Base-by-base conservation (phyloP, 1,140 invertebrate genomes). In the Camponotus pennsylvanicus region DNA sequence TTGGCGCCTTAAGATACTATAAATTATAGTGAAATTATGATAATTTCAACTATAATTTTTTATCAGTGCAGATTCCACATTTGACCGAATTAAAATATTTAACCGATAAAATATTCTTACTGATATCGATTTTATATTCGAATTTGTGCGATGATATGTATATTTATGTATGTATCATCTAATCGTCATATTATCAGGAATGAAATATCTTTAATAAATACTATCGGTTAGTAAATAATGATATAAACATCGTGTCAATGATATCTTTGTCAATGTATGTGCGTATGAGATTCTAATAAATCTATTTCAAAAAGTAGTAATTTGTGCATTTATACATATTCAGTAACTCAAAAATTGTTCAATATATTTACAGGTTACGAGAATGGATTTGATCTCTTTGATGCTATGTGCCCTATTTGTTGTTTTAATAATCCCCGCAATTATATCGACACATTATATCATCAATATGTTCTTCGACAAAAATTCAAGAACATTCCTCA, bases 401-500 rank as follows among this genome's bases (percentile, higher is more conserved):
- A 34, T 85, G n/a, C 5, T 85, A 21, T n/a, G 27, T 1, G 40
- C 57, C 13, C 7, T 88, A 27, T 27, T 83, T 18, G 27, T 73
- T 0, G 8, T 86, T 13, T 7, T 78, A 9, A 2, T 66, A 15
- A 18, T 89, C 1, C 67, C 61, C 2, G 55, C 37, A 37, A 59
- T 89, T 55, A 15, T 73, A 6, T 15, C n/a, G 3, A 34, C 11
- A 34, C 11, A 40, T 1, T 88, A 5, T 69, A 86, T n/a, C n/a
- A 77, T 57, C 55, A 86, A 0, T 84, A 89, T 61, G 40, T 57
- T 37, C 79, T 87, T 73, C 75, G 86, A 32, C 76, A 59, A 0
- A 69, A 70, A 27, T 3, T 91, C 4, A 90, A 89, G 42, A 83
- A 88, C 57, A 73, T 92, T 52, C 91, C 91, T 1, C 69, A 86